Evolutionary conservation across 30 jellyfish, hydroid and myxozoan genomes (phyloP), one percentile per base, ranked within the genome.

Genomic region (Mastigias papua): DNA sequence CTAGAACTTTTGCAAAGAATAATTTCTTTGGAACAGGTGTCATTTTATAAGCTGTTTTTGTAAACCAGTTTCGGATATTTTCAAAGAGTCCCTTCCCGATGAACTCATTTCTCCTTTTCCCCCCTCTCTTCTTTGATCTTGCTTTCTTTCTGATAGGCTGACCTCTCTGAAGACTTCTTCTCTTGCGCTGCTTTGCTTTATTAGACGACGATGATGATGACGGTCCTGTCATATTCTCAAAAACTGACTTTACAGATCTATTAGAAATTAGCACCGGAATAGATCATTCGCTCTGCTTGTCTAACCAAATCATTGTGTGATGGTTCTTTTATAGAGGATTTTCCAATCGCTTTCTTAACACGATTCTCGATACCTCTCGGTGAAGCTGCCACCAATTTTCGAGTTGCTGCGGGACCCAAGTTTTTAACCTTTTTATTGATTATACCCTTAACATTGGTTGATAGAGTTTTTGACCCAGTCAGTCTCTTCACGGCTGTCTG

Each of bases 51-150:
- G 79, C 79, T 67, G 79, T 67, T 67, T 67, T 67, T 9, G 37
- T 42, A n/a, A 67, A 19, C 79, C 79, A 67, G 48, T 67, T 67
- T 16, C 37, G 79, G 20, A 26, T 26, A 42, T 66, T 28, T 42
- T 74, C 34, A 34, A 65, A 65, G 1, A 65, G 34, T 32, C 37
- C 25, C 16, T 17, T 2, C 11, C 76, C 34, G 13, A 42, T 15
- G 13, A 42, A 42, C 7, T 42, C 13, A 8, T 42, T 42, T 42
- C 54, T 42, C 13, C 13, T 42, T 8, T 8, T 42, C 13, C 13
- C 54, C 7, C 13, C 13, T 42, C 54, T 42, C 13, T 42, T 15
- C 54, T 42, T 15, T 42, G 13, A 4, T 42, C 13, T 42, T 42
- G 13, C 54, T 15, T 15, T 15, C 54, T 42, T 42, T 42, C 54